Evolutionary conservation across 1,140 invertebrate species (phyloP).

Genomic region (Riptortus pedestris): DNA sequence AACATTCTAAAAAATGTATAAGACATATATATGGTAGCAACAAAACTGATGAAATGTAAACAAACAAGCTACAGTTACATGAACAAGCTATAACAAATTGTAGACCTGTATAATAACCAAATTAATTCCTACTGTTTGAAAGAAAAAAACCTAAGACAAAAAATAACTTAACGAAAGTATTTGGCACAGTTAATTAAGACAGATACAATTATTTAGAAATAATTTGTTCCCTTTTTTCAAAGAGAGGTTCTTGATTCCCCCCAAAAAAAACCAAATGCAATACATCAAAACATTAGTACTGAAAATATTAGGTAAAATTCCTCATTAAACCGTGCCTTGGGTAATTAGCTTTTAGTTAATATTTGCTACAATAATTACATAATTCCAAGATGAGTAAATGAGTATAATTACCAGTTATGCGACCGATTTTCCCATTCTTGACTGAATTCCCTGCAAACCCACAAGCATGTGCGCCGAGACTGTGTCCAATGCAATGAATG

Average conservation of each 20-base stretch:
- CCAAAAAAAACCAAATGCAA: background rate
- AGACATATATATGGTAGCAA: background rate
- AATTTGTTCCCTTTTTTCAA: background rate
- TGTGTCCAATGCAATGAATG: constrained; percentile 72
- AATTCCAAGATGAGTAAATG: background rate
- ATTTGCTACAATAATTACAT: no score
- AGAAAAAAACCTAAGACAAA: background rate
- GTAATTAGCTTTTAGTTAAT: no score
- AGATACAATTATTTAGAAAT: no score
- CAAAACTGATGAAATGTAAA: background rate
- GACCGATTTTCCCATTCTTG: constrained; percentile 36
- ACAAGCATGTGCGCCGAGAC: constrained; percentile 69
- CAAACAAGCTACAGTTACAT: background rate
- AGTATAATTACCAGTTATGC: constrained; percentile 35
- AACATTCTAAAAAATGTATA: background rate
- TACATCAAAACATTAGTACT: background rate
- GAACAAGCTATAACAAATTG: background rate
- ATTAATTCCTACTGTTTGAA: background rate
- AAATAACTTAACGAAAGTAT: no score
- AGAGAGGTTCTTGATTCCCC: background rate
- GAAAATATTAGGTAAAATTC: no score
- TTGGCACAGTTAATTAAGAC: no score
- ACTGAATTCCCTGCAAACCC: constrained; percentile 55
- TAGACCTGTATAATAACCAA: background rate
- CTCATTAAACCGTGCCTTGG: no score